These are phyloP conservation scores for Pseudochirops cupreus DNA, from an alignment of 2,797 vertebrate species.

Conservation along the genomic window DNA sequence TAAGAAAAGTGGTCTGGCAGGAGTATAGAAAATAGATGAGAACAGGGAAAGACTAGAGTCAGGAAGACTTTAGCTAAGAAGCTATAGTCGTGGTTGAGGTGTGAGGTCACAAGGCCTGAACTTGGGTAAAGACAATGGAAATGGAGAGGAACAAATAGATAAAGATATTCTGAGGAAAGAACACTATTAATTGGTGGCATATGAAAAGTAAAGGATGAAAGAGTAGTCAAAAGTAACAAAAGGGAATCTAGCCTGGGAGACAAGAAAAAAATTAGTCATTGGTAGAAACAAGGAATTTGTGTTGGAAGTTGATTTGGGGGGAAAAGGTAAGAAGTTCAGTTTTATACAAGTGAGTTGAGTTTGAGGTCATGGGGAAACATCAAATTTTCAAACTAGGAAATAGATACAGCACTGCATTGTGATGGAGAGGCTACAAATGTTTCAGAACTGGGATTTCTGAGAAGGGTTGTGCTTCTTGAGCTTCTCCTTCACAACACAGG, in stretches of 20 bases:
- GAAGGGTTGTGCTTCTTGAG: background rate
- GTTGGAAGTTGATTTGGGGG: background rate
- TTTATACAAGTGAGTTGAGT: background rate
- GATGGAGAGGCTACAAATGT: background rate
- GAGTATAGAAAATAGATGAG: background rate
- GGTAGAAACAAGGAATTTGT: background rate
- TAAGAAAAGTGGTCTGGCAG: background rate
- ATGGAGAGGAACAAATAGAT: background rate
- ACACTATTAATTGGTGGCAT: background rate
- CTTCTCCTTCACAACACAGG: background rate
- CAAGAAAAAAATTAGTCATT: background rate
- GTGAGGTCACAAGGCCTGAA: background rate
- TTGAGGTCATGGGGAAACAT: background rate
- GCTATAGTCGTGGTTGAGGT: background rate
- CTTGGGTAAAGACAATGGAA: background rate
- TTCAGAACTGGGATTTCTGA: background rate
- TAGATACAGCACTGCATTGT: background rate
- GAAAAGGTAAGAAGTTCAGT: background rate
- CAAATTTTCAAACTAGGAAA: background rate
- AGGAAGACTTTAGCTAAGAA: background rate
- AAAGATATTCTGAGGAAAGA: background rate
- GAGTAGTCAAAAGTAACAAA: background rate
- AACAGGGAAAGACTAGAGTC: background rate
- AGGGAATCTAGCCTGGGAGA: background rate
- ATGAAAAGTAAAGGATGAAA: background rate